Conservation (phyloP, 1,140 invertebrate species). For the Drosophila nannoptera region DNA sequence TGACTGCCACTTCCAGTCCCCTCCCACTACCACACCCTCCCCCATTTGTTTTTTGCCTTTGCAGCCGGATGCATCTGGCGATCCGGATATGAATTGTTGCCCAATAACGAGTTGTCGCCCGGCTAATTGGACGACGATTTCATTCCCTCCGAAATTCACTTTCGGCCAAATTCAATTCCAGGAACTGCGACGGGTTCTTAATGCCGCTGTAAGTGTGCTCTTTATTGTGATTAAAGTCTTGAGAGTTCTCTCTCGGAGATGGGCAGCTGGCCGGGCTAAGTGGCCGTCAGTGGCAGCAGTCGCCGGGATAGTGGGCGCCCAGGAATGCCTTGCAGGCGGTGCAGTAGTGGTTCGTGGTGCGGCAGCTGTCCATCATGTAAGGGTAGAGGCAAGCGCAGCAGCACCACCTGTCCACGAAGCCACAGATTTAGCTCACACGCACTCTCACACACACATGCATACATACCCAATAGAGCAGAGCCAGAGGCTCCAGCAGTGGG, state of each 20-base stretch:
- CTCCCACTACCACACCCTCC: no score
- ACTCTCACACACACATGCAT: neutral
- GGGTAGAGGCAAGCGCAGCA: conserved; percentile 56
- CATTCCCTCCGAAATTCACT: conserved; percentile 12
- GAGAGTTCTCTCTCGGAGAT: no score
- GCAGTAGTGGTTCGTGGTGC: conserved; percentile 52
- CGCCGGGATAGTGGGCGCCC: conserved; percentile 45
- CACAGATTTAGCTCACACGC: neutral
- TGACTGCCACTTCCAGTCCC: no score
- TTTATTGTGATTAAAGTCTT: neutral
- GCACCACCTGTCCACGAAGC: conserved; percentile 37
- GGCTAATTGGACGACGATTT: conserved; percentile 11
- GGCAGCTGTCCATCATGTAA: conserved; percentile 39
- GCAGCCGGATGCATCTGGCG: conserved; percentile 1
- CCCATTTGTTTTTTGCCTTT: neutral
- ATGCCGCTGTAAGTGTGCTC: no score
- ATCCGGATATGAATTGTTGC: conserved; percentile 27
- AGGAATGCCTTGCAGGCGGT: conserved; percentile 40
- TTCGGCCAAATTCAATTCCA: conserved; percentile 17
- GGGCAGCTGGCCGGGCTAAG: neutral
- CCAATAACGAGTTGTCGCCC: conserved; percentile 5
- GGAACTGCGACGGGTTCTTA: no score
- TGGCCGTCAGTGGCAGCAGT: conserved; percentile 10
- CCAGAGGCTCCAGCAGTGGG: conserved; percentile 40
- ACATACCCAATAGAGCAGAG: conserved; percentile 51